Conservation (phyloP, 37 sponge, comb jelly and placozoan genomes). For the Hexactinellida sp. region DNA sequence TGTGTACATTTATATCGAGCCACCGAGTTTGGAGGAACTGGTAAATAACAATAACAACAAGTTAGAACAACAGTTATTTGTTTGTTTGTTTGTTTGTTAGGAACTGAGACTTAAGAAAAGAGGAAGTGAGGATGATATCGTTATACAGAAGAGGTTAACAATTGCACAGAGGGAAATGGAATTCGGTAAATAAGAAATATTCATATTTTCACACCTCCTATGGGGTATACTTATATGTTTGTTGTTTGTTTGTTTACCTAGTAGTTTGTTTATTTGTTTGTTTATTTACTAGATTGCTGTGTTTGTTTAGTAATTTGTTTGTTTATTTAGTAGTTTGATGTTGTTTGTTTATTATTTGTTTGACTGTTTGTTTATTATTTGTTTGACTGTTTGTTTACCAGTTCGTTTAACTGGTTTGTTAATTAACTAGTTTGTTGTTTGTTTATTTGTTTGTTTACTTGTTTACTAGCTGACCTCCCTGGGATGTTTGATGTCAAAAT, state of each 20-base stretch:
- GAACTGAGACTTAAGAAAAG: conserved; percentile 72
- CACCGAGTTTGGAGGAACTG: conserved; percentile 72
- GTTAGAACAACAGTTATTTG: neutral
- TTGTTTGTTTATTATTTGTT: neutral
- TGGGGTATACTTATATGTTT: neutral
- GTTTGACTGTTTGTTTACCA: neutral
- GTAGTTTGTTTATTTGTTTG: neutral
- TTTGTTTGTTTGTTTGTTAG: conserved; percentile 8
- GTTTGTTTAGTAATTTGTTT: too few relatives aligned
- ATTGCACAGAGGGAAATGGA: conserved; percentile 68
- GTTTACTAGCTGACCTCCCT: conserved; percentile 40
- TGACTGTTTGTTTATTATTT: neutral
- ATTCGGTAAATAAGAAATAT: conserved; percentile 58
- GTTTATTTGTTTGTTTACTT: neutral
- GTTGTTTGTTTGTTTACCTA: neutral
- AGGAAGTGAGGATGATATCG: conserved; percentile 78
- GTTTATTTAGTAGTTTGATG: neutral
- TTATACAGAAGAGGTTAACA: conserved; percentile 53
- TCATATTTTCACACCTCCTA: neutral
- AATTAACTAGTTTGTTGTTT: too few relatives aligned
- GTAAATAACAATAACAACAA: conserved; percentile 19
- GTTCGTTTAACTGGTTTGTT: too few relatives aligned
- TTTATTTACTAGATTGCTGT: too few relatives aligned
- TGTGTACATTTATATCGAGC: conserved; percentile 66
- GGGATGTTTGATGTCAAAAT: conserved; percentile 80